These are phyloP conservation scores for Teleiodes luculella DNA, from an alignment of 2,888 invertebrate genomes.

Conservation along the genomic window DNA sequence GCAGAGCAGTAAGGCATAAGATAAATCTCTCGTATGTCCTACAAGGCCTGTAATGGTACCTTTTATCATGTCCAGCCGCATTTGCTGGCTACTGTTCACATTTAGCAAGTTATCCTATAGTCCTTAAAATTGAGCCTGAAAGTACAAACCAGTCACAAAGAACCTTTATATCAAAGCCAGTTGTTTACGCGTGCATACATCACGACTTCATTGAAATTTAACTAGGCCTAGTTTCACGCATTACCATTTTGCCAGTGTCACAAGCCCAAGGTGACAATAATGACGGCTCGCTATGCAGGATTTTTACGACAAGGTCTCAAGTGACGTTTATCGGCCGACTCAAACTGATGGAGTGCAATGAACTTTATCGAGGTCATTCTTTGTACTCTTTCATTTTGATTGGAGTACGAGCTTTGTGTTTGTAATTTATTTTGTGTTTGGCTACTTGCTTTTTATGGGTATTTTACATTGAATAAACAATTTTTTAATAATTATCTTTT, in stretches of 20 bases:
- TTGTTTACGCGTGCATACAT: neutral
- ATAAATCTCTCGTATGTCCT: no score
- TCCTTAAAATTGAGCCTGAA: neutral
- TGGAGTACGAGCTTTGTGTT: no score
- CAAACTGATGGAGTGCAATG: no score
- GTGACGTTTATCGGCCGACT: neutral
- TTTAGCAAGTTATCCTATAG: neutral
- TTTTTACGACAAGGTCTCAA: neutral
- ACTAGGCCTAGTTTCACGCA: conserved; percentile 55
- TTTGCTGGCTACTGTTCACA: no score
- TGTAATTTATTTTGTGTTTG: no score
- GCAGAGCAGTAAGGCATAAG: no score
- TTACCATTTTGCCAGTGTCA: conserved; percentile 60
- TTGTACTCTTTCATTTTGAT: neutral
- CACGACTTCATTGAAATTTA: conserved; percentile 31
- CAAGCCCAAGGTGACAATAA: neutral
- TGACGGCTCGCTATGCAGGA: neutral
- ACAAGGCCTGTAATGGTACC: no score
- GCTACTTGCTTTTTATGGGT: no score
- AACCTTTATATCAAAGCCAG: neutral
- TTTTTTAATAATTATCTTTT: no score
- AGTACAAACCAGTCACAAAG: neutral
- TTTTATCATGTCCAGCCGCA: no score
- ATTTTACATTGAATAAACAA: no score
- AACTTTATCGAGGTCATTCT: no score